phyloP scores from a whole-genome alignment of 2,888 invertebrate species.

The Andrena trimmerana region DNA sequence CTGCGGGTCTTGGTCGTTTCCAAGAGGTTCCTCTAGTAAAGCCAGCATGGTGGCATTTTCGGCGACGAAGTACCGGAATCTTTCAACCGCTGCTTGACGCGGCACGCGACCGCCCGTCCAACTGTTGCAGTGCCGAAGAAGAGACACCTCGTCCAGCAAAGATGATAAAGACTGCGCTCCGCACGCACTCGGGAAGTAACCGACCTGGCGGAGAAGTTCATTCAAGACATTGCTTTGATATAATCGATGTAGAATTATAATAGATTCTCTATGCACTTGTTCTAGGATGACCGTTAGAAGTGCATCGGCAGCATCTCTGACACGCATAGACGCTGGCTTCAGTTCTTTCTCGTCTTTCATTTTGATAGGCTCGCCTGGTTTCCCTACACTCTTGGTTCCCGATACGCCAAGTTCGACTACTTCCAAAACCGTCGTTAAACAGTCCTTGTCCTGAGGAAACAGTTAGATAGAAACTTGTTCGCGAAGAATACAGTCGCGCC shows the following conservation, averaged over 20 bases:
- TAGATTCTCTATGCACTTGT: constrained; percentile 87
- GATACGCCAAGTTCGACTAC: constrained; percentile 99
- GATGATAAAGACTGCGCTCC: constrained; percentile 95
- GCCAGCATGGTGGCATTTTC: constrained; percentile 96
- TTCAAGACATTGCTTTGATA: not conserved
- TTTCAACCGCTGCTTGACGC: constrained; percentile 88
- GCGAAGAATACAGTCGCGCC: not conserved
- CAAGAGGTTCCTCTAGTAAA: constrained; percentile 95
- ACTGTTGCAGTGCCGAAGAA: constrained; percentile 91
- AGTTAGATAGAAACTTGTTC: not conserved
- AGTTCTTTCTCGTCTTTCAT: constrained; percentile 98
- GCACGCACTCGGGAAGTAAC: constrained; percentile 93
- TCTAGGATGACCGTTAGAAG: constrained; percentile 96
- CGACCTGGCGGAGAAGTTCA: constrained; percentile 86
- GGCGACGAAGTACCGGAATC: constrained; percentile 95
- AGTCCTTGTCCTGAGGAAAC: constrained; percentile 92
- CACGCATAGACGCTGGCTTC: constrained; percentile 98
- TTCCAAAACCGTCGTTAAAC: constrained; percentile 96
- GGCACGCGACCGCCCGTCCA: constrained; percentile 86
- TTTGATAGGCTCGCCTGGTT: constrained; percentile 95
- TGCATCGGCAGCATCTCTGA: constrained; percentile 98
- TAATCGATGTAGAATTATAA: not conserved
- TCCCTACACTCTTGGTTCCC: constrained; percentile 95
- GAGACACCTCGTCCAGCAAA: constrained; percentile 94
- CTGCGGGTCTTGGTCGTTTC: constrained; percentile 97